These are phyloP conservation scores for Chirona hameri DNA, from an alignment of 2,888 invertebrate species.

Conservation along the genomic window DNA sequence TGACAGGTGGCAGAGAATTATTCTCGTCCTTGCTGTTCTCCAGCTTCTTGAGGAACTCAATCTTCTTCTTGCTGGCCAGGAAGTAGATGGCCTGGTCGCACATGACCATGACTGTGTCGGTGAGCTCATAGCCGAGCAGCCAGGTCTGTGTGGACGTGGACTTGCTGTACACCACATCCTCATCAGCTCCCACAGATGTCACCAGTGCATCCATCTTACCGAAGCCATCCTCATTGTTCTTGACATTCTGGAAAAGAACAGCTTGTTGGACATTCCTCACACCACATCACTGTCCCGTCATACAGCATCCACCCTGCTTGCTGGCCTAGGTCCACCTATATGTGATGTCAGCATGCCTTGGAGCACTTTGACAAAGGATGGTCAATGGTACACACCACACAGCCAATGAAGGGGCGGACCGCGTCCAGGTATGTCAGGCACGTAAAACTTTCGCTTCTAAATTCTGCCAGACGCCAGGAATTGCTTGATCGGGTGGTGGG, in stretches of 20 bases:
- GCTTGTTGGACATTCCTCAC: too few species aligned
- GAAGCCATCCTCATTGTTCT: conserved; percentile 64
- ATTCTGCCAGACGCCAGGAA: too few species aligned
- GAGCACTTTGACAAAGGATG: too few species aligned
- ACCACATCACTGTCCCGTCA: too few species aligned
- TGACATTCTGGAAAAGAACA: conserved; percentile 45
- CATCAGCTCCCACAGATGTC: conserved; percentile 87
- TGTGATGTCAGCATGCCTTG: too few species aligned
- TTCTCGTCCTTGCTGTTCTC: conserved; percentile 79
- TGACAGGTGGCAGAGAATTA: conserved; percentile 66
- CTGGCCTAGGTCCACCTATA: too few species aligned
- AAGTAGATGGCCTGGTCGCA: conserved; percentile 81
- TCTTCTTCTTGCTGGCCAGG: conserved; percentile 95
- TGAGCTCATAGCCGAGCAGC: conserved; percentile 94
- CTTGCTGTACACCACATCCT: conserved; percentile 94
- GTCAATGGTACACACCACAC: too few species aligned
- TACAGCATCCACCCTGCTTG: too few species aligned
- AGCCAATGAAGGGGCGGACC: too few species aligned
- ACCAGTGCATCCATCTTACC: conserved; percentile 85
- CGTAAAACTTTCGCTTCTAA: too few species aligned
- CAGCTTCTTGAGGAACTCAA: conserved; percentile 88
- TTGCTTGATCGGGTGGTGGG: too few species aligned
- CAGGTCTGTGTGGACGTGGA: conserved; percentile 94
- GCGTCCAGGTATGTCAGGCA: too few species aligned
- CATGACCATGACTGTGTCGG: conserved; percentile 91